Evolutionary conservation across 2,888 invertebrate species (phyloP).

Genomic region (Brachyopa scutellaris): DNA sequence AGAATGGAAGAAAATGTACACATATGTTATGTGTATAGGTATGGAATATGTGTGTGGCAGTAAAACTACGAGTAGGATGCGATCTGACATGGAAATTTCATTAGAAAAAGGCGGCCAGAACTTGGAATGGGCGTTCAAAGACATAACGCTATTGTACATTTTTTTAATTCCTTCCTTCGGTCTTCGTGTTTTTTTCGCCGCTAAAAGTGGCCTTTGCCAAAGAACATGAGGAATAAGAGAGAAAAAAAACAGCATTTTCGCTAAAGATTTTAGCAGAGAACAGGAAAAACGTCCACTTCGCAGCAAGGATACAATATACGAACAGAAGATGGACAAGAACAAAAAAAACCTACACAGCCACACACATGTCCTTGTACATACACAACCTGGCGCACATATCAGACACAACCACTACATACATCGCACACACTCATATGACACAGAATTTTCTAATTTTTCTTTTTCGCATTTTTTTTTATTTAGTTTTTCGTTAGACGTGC

Average conservation of each 20-base stretch:
- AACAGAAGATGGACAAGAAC: constrained; percentile 12
- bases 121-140: constrained; percentile 69
- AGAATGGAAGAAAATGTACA: constrained; percentile 38
- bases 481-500: constrained; percentile 47
- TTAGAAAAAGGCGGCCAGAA: constrained; percentile 68
- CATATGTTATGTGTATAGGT: too few species aligned
- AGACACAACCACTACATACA: constrained; percentile 44
- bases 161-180: constrained; percentile 10
- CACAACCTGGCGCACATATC: constrained; percentile 52
- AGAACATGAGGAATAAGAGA: constrained; percentile 44
- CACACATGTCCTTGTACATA: constrained; percentile 49
- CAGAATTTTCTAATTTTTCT: constrained; percentile 56
- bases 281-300: constrained; percentile 30
- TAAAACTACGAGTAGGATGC: constrained; percentile 62
- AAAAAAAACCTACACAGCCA: constrained; percentile 9
- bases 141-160: constrained; percentile 57
- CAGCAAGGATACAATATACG: constrained; percentile 36
- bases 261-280: constrained; percentile 48
- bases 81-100: constrained; percentile 73
- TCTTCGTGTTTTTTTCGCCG: constrained; percentile 20
- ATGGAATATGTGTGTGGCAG: constrained; percentile 24
- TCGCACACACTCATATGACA: constrained; percentile 50
- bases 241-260: constrained; percentile 32
- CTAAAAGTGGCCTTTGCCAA: constrained; percentile 59
- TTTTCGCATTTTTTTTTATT: constrained; percentile 27